These are phyloP conservation scores for Psittacus erithacus DNA, from an alignment of 2,113 vertebrate species.

Conservation along the genomic window DNA sequence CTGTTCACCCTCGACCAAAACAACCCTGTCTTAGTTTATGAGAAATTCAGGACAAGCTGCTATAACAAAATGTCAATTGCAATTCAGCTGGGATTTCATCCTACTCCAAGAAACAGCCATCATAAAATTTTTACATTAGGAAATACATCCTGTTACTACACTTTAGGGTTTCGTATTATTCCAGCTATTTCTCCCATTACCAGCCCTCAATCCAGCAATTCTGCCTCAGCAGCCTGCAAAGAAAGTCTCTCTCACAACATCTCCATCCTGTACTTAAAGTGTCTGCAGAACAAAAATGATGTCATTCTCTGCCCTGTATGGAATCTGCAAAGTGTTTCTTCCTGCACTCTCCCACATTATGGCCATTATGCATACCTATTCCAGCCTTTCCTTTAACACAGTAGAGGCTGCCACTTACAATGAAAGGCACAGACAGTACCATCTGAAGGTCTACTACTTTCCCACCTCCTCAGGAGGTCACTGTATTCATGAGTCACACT, in stretches of 20 bases:
- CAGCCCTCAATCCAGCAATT: slow-evolving; percentile 29
- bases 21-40: background rate
- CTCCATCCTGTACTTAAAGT: background rate
- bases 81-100: slow-evolving; percentile 13
- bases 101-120: slow-evolving; percentile 12
- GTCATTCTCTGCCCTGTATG: background rate
- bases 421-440: background rate
- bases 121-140: slow-evolving; percentile 50
- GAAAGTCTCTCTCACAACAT: background rate
- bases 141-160: slow-evolving; percentile 39
- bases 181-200: slow-evolving; percentile 17
- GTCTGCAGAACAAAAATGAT: background rate
- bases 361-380: background rate
- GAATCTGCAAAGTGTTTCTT: background rate
- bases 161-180: slow-evolving; percentile 49
- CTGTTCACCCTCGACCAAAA: slow-evolving; percentile 39
- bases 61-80: slow-evolving; percentile 52
- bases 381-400: background rate
- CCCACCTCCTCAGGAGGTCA: background rate
- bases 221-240: background rate
- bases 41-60: slow-evolving; percentile 20
- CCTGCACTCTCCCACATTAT: background rate
- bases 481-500: background rate
- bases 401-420: background rate
- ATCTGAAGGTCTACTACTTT: background rate